Conservation (phyloP, 2,888 invertebrate genomes). For the Cactoblastis cactorum region DNA sequence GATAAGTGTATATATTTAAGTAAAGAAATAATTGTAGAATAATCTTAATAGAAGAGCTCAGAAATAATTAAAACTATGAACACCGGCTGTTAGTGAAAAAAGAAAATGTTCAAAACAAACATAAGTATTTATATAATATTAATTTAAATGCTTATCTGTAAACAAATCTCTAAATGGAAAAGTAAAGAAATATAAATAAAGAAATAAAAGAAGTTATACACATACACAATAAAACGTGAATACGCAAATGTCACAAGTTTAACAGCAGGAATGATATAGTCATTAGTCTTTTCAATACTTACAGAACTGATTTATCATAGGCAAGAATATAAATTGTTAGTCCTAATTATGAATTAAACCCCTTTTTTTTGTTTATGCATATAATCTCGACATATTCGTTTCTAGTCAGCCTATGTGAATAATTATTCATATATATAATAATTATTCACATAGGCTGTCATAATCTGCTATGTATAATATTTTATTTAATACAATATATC, state of each 20-base stretch:
- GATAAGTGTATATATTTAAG: neutral
- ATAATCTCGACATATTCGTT: neutral
- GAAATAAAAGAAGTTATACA: too few relatives aligned
- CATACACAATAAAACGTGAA: neutral
- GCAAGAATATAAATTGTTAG: neutral
- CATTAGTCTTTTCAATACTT: constrained; percentile 15
- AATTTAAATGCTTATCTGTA: neutral
- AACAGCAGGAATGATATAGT: constrained; percentile 6
- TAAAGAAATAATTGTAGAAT: neutral
- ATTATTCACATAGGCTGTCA: too few relatives aligned
- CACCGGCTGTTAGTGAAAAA: neutral
- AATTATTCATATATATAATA: too few relatives aligned
- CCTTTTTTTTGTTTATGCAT: neutral
- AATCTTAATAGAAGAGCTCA: constrained; percentile 12
- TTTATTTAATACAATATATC: too few relatives aligned
- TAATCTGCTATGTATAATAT: too few relatives aligned
- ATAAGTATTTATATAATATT: neutral
- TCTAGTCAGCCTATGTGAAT: too few relatives aligned
- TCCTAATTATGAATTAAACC: neutral
- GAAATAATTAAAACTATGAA: neutral
- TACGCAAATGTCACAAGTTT: constrained; percentile 1
- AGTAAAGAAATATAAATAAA: neutral
- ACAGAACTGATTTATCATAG: neutral
- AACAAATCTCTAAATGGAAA: neutral
- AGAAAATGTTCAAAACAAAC: constrained; percentile 2